A percentile compares a stretch with the other conserved stretches of the same genome.
These are phyloP conservation scores for Chironomus striatipennis DNA, from an alignment of 1,140 invertebrate genomes.

Conservation along the genomic window DNA sequence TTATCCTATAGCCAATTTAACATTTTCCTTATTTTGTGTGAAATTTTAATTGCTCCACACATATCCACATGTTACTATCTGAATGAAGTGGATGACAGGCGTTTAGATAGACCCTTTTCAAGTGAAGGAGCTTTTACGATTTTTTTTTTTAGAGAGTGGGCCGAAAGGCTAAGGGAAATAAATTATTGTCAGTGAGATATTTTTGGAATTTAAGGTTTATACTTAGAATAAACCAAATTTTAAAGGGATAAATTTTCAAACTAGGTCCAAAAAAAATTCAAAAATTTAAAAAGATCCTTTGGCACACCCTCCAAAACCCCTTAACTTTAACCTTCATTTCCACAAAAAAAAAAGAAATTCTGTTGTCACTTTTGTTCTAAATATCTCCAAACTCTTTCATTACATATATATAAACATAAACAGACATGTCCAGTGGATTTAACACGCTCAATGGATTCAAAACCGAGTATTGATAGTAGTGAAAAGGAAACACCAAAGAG, in stretches of 20 bases:
- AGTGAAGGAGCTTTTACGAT: too few species aligned
- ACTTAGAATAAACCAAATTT: too few species aligned
- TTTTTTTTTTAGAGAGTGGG: too few species aligned
- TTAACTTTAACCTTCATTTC: too few species aligned
- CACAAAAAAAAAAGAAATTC: too few species aligned
- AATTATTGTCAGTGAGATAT: too few species aligned
- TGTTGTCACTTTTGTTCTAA: slow-evolving; percentile 3
- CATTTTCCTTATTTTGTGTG: not conserved
- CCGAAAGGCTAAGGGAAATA: too few species aligned
- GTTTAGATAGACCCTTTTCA: not conserved
- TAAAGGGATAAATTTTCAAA: too few species aligned
- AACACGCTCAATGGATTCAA: slow-evolving; percentile 37
- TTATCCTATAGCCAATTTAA: not conserved
- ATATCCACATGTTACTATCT: not conserved
- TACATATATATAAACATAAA: not conserved
- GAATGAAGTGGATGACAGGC: not conserved
- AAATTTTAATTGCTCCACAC: slow-evolving; percentile 7
- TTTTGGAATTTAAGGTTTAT: too few species aligned
- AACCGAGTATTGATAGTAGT: slow-evolving; percentile 29
- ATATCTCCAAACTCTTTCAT: not conserved
- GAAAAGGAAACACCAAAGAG: slow-evolving; percentile 40
- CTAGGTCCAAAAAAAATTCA: too few species aligned
- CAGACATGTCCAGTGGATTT: slow-evolving; percentile 39
- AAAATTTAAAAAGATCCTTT: too few species aligned
- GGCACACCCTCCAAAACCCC: too few species aligned